These are phyloP conservation scores for Ceratotherium simum DNA, from an alignment of 2,113 vertebrate species.

Conservation along the genomic window DNA sequence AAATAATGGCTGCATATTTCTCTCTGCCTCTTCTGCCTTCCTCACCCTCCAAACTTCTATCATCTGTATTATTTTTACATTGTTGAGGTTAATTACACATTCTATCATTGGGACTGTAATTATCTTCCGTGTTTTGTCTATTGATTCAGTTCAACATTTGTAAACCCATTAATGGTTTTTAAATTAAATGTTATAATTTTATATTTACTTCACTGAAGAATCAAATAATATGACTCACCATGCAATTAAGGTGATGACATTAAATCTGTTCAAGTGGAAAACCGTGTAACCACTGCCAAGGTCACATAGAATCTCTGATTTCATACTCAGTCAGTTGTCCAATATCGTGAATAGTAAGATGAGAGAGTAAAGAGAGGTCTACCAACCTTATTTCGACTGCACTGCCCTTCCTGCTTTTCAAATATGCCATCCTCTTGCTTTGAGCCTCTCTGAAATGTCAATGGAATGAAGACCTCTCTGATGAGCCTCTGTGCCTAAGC, in stretches of 20 bases:
- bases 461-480: too few species aligned
- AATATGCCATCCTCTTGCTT: background rate
- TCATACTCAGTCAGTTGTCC: background rate
- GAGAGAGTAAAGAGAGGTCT: background rate
- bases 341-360: background rate
- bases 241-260: conserved; percentile 48
- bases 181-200: conserved; percentile 39
- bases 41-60: background rate
- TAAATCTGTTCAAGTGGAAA: conserved; percentile 8
- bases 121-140: conserved; percentile 22
- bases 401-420: background rate
- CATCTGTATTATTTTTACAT: background rate
- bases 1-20: background rate
- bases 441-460: background rate
- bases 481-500: fast-evolving
- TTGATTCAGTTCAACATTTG: conserved; percentile 50
- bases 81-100: background rate
- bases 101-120: conserved; percentile 24
- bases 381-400: background rate
- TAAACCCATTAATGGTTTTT: conserved; percentile 57
- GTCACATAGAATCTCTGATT: background rate
- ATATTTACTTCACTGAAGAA: conserved; percentile 23
- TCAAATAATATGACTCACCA: background rate
- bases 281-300: background rate
- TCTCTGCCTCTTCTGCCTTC: background rate